Evolutionary conservation across 2,888 invertebrate genomes (phyloP).

Genomic region (Acrobasis suavella): DNA sequence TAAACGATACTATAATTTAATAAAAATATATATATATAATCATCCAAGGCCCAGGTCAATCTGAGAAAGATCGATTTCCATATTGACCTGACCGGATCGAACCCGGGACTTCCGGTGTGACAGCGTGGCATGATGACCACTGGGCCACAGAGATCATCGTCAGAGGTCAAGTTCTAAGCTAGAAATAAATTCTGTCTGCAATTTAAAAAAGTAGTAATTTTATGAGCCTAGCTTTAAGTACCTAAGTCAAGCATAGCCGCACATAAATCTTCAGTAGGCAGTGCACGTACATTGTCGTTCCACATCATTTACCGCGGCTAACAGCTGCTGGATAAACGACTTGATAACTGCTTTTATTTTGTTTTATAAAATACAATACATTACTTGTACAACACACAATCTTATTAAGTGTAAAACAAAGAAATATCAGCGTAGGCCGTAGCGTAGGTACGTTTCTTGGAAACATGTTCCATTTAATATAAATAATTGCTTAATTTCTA

Average conservation of each 20-base stretch:
- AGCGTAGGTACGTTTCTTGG: too few species aligned
- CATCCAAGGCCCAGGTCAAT: too few species aligned
- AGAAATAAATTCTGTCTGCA: not conserved
- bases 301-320: conserved; percentile 55
- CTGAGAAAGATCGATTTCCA: too few species aligned
- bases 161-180: too few species aligned
- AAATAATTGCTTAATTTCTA: too few species aligned
- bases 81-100: too few species aligned
- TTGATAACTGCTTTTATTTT: conserved; percentile 54
- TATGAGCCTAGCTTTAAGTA: not conserved
- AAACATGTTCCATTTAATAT: too few species aligned
- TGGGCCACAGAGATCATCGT: too few species aligned
- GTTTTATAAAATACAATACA: conserved; percentile 41
- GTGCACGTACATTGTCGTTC: conserved; percentile 48
- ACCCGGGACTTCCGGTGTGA: too few species aligned
- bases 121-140: too few species aligned
- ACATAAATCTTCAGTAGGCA: conserved; percentile 35
- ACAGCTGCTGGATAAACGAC: conserved; percentile 54
- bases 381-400: not conserved
- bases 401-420: conserved; percentile 1
- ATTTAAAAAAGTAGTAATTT: not conserved
- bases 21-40: too few species aligned
- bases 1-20: too few species aligned
- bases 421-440: not conserved
- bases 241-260: conserved; percentile 25